These are phyloP conservation scores for Plectropomus leopardus DNA, from an alignment of 2,113 vertebrate genomes.

Conservation along the genomic window DNA sequence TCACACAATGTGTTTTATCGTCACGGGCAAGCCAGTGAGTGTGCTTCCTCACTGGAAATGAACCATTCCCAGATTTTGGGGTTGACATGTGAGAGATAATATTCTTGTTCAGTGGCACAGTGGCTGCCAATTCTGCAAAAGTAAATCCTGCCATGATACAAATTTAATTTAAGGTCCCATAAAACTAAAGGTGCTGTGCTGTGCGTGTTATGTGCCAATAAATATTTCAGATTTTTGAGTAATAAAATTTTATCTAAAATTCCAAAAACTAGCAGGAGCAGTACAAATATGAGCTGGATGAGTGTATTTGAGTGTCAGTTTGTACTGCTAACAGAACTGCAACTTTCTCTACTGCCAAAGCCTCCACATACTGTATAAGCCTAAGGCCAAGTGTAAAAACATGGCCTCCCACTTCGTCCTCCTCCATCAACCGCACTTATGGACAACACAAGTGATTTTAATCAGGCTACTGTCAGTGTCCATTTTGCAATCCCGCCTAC, in stretches of 20 bases:
- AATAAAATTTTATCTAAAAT: background rate
- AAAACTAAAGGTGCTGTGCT: background rate
- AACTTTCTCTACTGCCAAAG: slow-evolving; percentile 18
- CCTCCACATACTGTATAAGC: background rate
- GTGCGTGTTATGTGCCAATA: background rate
- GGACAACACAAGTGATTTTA: slow-evolving; percentile 63
- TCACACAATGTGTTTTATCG: slow-evolving; percentile 56
- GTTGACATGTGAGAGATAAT: slow-evolving; percentile 34
- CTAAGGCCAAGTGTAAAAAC: slow-evolving; percentile 24
- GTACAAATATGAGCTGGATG: background rate
- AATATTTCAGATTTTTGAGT: background rate
- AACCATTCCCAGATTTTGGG: background rate
- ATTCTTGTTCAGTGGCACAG: slow-evolving; percentile 1
- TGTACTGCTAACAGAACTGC: background rate
- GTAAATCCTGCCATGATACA: background rate
- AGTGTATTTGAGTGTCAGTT: background rate
- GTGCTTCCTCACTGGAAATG: slow-evolving; percentile 23
- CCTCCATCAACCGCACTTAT: slow-evolving; percentile 30
- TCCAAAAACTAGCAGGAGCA: background rate
- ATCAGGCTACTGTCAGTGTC: slow-evolving; percentile 65
- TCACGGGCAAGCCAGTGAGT: slow-evolving; percentile 17
- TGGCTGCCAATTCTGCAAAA: background rate
- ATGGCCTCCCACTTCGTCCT: slow-evolving; percentile 33
- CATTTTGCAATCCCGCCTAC: slow-evolving; percentile 54
- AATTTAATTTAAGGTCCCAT: background rate